Evolutionary conservation across 2,888 invertebrate species (phyloP).

Genomic region (Xanthorhoe spadicearia): DNA sequence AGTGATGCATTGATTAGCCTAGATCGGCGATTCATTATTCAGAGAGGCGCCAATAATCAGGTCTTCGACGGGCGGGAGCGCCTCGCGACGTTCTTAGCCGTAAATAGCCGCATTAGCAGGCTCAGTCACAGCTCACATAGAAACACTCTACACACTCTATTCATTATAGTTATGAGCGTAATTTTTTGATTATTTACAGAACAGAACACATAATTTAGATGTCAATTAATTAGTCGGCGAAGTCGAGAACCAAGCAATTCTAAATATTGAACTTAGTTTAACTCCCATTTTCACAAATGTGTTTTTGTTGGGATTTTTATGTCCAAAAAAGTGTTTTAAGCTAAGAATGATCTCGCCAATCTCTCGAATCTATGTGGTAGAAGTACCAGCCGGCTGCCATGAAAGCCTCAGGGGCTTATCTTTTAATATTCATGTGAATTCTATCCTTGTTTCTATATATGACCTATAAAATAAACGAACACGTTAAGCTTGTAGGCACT

Average conservation of each 20-base stretch:
- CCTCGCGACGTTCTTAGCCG: slow-evolving; percentile 49
- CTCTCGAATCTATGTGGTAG: slow-evolving; percentile 7
- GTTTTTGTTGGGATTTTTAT: background rate
- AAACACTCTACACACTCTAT: slow-evolving; percentile 7
- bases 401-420: slow-evolving; percentile 54
- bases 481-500: slow-evolving; percentile 48
- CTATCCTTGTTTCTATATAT: slow-evolving; percentile 47
- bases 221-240: too few species aligned
- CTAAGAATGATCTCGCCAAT: slow-evolving; percentile 8
- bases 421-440: slow-evolving; percentile 52
- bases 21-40: slow-evolving; percentile 71
- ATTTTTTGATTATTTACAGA: too few species aligned
- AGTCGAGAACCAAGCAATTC: too few species aligned
- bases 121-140: slow-evolving; percentile 14
- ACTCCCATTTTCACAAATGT: background rate
- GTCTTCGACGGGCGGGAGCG: slow-evolving; percentile 58
- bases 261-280: too few species aligned
- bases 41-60: slow-evolving; percentile 73
- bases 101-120: slow-evolving; percentile 64
- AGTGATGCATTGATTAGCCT: slow-evolving; percentile 69
- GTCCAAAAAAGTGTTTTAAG: background rate
- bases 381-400: slow-evolving; percentile 12
- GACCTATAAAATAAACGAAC: slow-evolving; percentile 47
- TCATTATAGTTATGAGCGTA: too few species aligned
- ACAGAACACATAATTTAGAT: too few species aligned